Base-by-base conservation (phyloP, 2,888 invertebrate genomes). In the Plagiodera versicolora region DNA sequence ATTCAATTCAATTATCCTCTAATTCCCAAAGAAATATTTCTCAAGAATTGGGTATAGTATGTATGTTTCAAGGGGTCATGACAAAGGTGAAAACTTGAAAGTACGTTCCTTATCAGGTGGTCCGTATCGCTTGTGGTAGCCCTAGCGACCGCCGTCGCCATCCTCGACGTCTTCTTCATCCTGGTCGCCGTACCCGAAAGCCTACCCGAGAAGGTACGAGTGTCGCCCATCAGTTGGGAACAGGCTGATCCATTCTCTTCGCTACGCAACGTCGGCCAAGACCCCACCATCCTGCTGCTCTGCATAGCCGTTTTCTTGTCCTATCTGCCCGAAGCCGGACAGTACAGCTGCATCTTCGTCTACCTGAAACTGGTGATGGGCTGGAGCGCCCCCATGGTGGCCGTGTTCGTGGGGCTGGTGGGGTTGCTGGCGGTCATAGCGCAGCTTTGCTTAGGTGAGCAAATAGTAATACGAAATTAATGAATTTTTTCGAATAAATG, bases 271-370 rank as follows among this genome's bases (percentile, higher is more conserved):
- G 95, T 98, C 66, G 95, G 97, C 69, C 91, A 93, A 71, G 98
- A 98, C 81, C 91, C 94, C 74, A 95, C 97, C 67, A 95, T 99
- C 76, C 85, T 98, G 74, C 92, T 98, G 88, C 87, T 99, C 74
- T 98, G 98, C 81, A 91, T 97, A 70, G 94, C 98, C 51, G 98
- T 99, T 75, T 95, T 99, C 80, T 86, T 99, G 60, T 98, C 98
- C 18, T 99, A 99, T 82, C 84, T 99, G 72, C 98, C 99, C 1
- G 99, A 99, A 83, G 94, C 94, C 44, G 98, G 98, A 70, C 97
- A 99, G 83, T 99, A 99, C 83, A 98, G 98, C 61, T 98, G 98
- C 83, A 98, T 99, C 83, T 99, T 99, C 84, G 98, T 99, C 74
- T 99, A 99, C 83, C 86, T 99, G 70, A 95, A 95, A 83, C 85